A percentile compares a stretch with the other conserved stretches of the same genome.
phyloP scores from a whole-genome alignment of 2,113 vertebrate species.

The Tretioscincus oriximinensis region DNA sequence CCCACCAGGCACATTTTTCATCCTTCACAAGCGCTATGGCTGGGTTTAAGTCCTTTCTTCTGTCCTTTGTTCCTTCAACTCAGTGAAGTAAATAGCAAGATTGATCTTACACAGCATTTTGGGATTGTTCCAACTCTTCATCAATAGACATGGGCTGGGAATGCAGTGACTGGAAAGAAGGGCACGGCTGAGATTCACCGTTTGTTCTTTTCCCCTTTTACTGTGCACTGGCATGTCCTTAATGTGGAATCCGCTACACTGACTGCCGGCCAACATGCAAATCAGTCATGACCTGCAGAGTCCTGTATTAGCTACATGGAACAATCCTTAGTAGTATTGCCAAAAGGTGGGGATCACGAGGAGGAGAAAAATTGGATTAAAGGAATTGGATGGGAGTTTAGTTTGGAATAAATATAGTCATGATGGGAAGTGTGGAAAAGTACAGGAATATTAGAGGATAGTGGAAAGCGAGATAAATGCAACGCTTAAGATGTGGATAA shows the following conservation, averaged over 20 bases:
- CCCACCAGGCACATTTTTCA: conserved; percentile 76
- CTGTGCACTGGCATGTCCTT: conserved; percentile 88
- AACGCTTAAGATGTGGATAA: no score
- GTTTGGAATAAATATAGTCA: no score
- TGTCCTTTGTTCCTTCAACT: conserved; percentile 83
- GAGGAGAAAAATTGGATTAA: background rate
- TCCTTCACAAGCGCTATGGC: conserved; percentile 69
- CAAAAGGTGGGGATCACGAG: background rate
- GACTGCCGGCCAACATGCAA: conserved; percentile 83
- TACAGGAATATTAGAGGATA: no score
- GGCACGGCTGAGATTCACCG: conserved; percentile 82
- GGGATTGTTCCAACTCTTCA: conserved; percentile 86
- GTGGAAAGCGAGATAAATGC: no score
- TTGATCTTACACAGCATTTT: conserved; percentile 86
- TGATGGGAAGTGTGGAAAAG: no score
- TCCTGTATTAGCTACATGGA: conserved; percentile 43
- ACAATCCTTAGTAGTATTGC: conserved; percentile 69
- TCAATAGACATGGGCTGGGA: conserved; percentile 84
- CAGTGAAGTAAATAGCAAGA: conserved; percentile 86
- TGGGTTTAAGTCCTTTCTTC: conserved; percentile 81
- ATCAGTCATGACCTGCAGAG: conserved; percentile 76
- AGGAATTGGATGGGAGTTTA: background rate
- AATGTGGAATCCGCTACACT: conserved; percentile 81
- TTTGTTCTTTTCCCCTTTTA: conserved; percentile 85
- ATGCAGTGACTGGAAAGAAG: conserved; percentile 85